phyloP scores from a whole-genome alignment of 2,888 invertebrate species.

The Cantharis lateralis region DNA sequence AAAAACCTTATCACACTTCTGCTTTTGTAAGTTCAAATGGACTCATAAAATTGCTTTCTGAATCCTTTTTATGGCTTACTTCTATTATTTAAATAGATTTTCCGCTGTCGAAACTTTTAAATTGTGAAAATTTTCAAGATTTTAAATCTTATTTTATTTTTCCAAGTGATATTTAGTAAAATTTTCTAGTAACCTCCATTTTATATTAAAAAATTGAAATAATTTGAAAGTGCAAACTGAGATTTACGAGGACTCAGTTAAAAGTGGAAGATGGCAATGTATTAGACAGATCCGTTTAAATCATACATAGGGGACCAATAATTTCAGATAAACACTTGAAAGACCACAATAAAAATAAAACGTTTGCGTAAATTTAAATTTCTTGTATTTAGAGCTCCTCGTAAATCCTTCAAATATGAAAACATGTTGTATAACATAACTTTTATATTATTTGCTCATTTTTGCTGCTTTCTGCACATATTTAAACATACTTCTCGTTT shows the following conservation, averaged over 20 bases:
- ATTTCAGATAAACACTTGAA: neutral
- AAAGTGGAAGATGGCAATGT: neutral
- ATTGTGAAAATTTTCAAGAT: neutral
- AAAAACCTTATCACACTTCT: neutral
- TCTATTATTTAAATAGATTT: neutral
- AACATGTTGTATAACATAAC: neutral
- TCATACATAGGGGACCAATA: neutral
- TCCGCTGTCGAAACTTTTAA: neutral
- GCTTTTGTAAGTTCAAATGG: neutral
- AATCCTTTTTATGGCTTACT: neutral
- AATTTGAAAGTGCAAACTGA: neutral
- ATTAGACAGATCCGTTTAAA: neutral
- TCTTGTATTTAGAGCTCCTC: neutral
- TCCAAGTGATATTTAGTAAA: neutral
- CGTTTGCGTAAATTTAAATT: neutral
- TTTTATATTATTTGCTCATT: neutral
- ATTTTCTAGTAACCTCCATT: neutral
- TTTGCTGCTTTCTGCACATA: no score
- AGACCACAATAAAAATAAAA: neutral
- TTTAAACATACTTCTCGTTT: no score
- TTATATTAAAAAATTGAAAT: neutral
- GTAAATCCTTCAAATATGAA: neutral
- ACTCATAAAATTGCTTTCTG: neutral
- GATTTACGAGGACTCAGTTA: neutral
- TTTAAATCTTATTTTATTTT: neutral